Conservation (phyloP, 2,888 invertebrate species). For the Torymus tubicola region DNA sequence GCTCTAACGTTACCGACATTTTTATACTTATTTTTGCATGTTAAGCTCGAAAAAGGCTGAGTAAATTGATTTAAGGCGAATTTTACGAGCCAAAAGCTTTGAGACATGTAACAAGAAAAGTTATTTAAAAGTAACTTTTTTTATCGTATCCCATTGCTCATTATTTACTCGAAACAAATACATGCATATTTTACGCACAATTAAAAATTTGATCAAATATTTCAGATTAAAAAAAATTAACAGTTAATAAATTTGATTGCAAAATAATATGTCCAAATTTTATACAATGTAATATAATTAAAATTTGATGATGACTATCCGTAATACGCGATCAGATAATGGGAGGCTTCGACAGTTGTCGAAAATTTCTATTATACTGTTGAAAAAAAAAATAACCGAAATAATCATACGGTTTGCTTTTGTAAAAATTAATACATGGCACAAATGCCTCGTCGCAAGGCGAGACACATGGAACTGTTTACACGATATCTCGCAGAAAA, state of each 20-base stretch:
- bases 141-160: conserved; percentile 6
- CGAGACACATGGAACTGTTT: conserved; percentile 20
- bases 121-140: too few species aligned
- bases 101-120: too few species aligned
- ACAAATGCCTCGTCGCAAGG: conserved; percentile 21
- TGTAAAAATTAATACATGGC: conserved; percentile 24
- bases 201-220: conserved; percentile 4
- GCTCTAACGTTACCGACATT: not conserved
- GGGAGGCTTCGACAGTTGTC: conserved; percentile 25
- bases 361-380: conserved; percentile 13
- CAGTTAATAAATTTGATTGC: conserved; percentile 11
- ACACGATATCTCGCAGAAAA: conserved; percentile 5
- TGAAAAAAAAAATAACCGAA: conserved; percentile 18
- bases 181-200: conserved; percentile 41
- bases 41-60: not conserved
- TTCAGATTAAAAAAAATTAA: conserved; percentile 4
- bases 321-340: too few species aligned
- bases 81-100: too few species aligned
- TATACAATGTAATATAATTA: conserved; percentile 17
- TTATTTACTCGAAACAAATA: conserved; percentile 9
- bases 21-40: conserved; percentile 15
- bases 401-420: conserved; percentile 10
- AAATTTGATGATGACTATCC: not conserved
- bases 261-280: conserved; percentile 10
- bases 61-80: not conserved